Evolutionary conservation across 2,888 invertebrate species (phyloP).

Genomic region (Lepas anatifera): DNA sequence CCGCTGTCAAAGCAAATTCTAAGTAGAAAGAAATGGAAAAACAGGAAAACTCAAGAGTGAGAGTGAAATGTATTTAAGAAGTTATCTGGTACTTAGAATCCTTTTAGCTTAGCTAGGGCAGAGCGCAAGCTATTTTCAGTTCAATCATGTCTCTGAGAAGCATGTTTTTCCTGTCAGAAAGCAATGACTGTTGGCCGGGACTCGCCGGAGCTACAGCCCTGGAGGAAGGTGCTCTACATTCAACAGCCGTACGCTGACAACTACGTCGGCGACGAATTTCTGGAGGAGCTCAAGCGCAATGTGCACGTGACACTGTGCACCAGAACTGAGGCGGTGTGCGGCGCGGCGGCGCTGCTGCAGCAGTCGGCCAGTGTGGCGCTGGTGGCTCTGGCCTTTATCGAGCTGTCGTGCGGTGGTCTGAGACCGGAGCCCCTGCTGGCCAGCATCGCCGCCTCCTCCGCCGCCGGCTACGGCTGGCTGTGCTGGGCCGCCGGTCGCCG

Average conservation of each 20-base stretch:
- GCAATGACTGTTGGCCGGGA: neutral
- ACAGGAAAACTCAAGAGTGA: too few relatives aligned
- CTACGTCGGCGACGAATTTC: constrained; percentile 21
- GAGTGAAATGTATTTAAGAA: too few relatives aligned
- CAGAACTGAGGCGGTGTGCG: constrained; percentile 5
- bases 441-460: constrained; percentile 3
- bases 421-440: constrained; percentile 13
- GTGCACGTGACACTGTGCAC: neutral
- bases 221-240: constrained; percentile 23
- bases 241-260: constrained; percentile 23
- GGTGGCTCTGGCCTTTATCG: neutral
- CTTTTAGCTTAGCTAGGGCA: too few relatives aligned
- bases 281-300: constrained; percentile 14
- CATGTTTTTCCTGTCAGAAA: neutral
- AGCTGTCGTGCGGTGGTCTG: neutral
- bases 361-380: constrained; percentile 9
- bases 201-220: neutral
- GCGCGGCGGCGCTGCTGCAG: constrained; percentile 2
- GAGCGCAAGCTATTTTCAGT: too few relatives aligned
- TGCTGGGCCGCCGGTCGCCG: neutral
- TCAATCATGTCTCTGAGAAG: neutral
- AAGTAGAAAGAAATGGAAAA: too few relatives aligned
- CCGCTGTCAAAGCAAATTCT: too few relatives aligned
- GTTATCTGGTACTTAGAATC: too few relatives aligned
- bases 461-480: neutral